Evolutionary conservation across 2,797 vertebrate species (phyloP).

Genomic region (Gambusia yucatana): DNA sequence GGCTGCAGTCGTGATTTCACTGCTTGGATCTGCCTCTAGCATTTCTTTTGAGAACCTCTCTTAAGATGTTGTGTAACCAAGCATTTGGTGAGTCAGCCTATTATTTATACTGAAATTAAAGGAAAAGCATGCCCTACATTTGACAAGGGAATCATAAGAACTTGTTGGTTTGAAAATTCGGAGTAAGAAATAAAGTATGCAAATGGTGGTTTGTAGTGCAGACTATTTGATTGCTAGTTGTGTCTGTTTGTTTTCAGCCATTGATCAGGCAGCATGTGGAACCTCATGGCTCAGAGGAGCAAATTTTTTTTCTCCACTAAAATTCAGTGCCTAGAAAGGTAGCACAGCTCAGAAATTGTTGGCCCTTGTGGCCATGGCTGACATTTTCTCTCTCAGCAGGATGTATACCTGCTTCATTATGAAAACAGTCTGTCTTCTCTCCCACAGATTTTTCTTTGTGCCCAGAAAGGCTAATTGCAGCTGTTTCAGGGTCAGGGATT

Average conservation of each 20-base stretch:
- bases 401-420: constrained; percentile 44
- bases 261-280: constrained; percentile 34
- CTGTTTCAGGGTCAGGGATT: constrained; percentile 39
- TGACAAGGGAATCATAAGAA: background rate
- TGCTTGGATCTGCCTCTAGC: background rate
- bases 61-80: constrained; percentile 1
- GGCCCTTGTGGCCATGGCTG: constrained; percentile 38
- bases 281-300: constrained; percentile 25
- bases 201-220: constrained; percentile 9
- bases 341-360: constrained; percentile 19
- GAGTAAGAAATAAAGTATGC: background rate
- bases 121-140: background rate
- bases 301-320: constrained; percentile 38
- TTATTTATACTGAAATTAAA: background rate
- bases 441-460: constrained; percentile 33
- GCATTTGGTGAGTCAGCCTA: background rate
- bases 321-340: constrained; percentile 29
- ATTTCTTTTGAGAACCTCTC: background rate
- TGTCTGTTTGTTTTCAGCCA: constrained; percentile 29
- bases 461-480: constrained; percentile 38
- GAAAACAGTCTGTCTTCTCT: constrained; percentile 19
- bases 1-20: background rate
- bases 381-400: constrained; percentile 63
- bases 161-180: background rate
- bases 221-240: constrained; percentile 16